phyloP scores from a whole-genome alignment of 1,140 invertebrate genomes.

The Apis laboriosa region DNA sequence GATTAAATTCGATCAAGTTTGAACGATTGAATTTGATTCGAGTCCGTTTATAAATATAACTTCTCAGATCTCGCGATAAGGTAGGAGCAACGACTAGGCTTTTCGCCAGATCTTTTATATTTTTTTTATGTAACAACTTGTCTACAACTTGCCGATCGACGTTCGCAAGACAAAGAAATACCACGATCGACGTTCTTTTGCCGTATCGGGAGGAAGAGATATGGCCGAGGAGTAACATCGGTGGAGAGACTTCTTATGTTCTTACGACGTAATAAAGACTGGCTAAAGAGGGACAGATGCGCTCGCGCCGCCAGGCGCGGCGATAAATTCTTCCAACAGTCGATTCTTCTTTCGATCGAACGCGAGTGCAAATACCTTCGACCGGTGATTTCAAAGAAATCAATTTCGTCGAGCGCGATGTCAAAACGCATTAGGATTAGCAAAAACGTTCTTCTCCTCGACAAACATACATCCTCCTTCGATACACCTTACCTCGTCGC shows the following conservation, averaged over 20 bases:
- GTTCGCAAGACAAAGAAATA: not conserved
- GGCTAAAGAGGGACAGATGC: slow-evolving; percentile 57
- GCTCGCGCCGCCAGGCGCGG: slow-evolving; percentile 49
- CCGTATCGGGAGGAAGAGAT: slow-evolving; percentile 49
- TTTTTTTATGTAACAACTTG: no score
- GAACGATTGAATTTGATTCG: no score
- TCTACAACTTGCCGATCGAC: not conserved
- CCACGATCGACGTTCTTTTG: slow-evolving; percentile 21
- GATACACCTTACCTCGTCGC: not conserved
- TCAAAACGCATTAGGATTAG: not conserved
- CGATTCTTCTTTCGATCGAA: slow-evolving; percentile 44
- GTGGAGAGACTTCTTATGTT: slow-evolving; percentile 55
- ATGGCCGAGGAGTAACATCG: slow-evolving; percentile 50
- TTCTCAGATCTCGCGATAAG: not conserved
- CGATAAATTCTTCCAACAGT: slow-evolving; percentile 58
- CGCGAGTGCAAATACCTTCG: slow-evolving; percentile 6
- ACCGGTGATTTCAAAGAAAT: slow-evolving; percentile 25
- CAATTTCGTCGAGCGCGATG: not conserved
- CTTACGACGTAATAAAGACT: slow-evolving; percentile 58
- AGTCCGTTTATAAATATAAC: no score
- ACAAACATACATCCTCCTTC: no score
- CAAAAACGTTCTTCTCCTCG: no score
- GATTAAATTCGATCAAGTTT: no score
- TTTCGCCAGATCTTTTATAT: no score
- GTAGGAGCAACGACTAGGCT: no score